Evolutionary conservation across 2,797 vertebrate genomes (phyloP).

Genomic region (Sternarchorhynchus goeldii): DNA sequence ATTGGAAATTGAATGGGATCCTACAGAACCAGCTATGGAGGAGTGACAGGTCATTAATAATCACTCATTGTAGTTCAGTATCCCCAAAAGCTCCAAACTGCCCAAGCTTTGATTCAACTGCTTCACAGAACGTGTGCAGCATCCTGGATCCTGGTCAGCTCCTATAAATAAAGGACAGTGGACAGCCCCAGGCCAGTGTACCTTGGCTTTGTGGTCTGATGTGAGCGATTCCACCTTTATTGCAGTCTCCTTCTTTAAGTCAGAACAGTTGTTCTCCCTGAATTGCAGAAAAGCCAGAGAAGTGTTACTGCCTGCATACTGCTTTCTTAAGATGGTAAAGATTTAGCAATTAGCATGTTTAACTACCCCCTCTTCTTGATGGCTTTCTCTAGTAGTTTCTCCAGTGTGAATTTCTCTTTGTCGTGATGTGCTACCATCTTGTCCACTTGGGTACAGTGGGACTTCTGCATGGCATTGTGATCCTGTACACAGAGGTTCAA

Average conservation of each 20-base stretch:
- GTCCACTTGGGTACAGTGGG: slow-evolving; percentile 94
- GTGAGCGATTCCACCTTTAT: slow-evolving; percentile 90
- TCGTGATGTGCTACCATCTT: slow-evolving; percentile 94
- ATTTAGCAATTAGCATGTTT: slow-evolving; percentile 8
- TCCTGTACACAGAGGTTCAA: slow-evolving; percentile 75
- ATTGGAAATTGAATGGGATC: too few species aligned
- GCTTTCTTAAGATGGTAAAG: not conserved
- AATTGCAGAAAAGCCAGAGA: slow-evolving; percentile 37
- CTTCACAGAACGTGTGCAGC: not conserved
- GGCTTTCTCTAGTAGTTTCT: slow-evolving; percentile 94
- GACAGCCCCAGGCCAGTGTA: slow-evolving; percentile 62
- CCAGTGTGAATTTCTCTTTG: slow-evolving; percentile 88
- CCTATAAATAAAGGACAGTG: not conserved
- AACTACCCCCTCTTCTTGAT: slow-evolving; percentile 95
- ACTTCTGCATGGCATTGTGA: slow-evolving; percentile 92
- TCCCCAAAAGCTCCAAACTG: not conserved
- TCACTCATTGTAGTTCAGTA: too few species aligned
- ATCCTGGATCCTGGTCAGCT: not conserved
- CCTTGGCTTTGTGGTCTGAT: slow-evolving; percentile 96
- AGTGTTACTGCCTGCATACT: not conserved
- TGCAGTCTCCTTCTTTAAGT: slow-evolving; percentile 98
- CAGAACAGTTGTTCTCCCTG: slow-evolving; percentile 95
- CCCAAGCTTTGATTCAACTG: not conserved
- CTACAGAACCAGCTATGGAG: too few species aligned
- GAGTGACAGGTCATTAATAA: too few species aligned